These are phyloP conservation scores for Drosophila tanythrix DNA, from an alignment of 2,888 invertebrate species.

Conservation along the genomic window DNA sequence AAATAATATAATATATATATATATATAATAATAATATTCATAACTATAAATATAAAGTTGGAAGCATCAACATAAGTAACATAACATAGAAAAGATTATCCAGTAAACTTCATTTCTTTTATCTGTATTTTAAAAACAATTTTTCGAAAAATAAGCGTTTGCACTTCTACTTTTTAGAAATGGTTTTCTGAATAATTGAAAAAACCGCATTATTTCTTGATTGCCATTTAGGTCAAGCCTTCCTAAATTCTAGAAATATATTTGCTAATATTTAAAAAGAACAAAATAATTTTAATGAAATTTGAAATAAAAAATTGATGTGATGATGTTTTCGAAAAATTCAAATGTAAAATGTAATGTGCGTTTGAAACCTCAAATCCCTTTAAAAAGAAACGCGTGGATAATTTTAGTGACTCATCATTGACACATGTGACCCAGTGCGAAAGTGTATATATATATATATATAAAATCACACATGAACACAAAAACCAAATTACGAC, in stretches of 20 bases:
- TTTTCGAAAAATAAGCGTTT: too few relatives aligned
- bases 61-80: not conserved
- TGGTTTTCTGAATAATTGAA: not conserved
- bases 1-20: not conserved
- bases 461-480: slow-evolving; percentile 34
- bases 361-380: not conserved
- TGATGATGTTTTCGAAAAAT: slow-evolving; percentile 8
- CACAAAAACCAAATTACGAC: slow-evolving; percentile 69
- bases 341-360: slow-evolving; percentile 39
- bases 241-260: not conserved
- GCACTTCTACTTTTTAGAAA: not conserved
- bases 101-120: not conserved
- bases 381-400: slow-evolving; percentile 9
- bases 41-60: not conserved
- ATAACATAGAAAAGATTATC: not conserved
- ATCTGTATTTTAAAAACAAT: not conserved
- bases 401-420: slow-evolving; percentile 65
- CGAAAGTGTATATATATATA: slow-evolving; percentile 12
- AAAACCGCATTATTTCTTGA: not conserved
- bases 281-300: not conserved
- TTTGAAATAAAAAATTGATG: not conserved
- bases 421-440: slow-evolving; percentile 70
- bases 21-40: not conserved
- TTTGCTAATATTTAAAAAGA: not conserved
- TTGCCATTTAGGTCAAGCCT: not conserved